These are phyloP conservation scores for Netelia inedita DNA, from an alignment of 2,888 invertebrate genomes.

Conservation along the genomic window DNA sequence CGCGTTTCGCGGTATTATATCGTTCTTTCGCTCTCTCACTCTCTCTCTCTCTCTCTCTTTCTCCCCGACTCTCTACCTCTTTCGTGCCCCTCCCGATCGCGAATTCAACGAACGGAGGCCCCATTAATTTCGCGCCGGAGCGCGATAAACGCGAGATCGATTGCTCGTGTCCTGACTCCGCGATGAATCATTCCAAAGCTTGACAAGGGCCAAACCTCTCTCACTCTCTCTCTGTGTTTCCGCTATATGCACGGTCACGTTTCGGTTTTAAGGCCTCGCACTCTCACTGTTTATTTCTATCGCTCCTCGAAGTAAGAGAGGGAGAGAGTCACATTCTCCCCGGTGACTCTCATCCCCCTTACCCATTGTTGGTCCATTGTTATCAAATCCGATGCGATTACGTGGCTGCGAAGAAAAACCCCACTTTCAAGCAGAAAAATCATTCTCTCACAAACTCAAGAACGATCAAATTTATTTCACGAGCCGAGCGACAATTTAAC, in stretches of 20 bases:
- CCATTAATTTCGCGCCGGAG: conserved; percentile 75
- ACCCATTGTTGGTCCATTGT: conserved; percentile 60
- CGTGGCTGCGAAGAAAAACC: conserved; percentile 54
- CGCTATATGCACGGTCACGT: conserved; percentile 77
- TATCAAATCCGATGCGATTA: conserved; percentile 55
- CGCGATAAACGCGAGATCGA: conserved; percentile 76
- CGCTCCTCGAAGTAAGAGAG: conserved; percentile 25
- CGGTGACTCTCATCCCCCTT: conserved; percentile 47
- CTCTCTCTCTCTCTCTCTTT: background rate
- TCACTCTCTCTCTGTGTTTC: conserved; percentile 37
- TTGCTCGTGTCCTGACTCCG: conserved; percentile 74
- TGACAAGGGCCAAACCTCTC: conserved; percentile 71
- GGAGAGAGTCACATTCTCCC: conserved; percentile 39
- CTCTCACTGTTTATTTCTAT: conserved; percentile 52
- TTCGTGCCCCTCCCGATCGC: conserved; percentile 52
- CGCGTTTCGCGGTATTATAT: background rate
- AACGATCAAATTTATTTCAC: conserved; percentile 17
- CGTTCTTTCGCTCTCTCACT: conserved; percentile 1
- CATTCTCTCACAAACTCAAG: conserved; percentile 11
- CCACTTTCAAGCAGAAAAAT: conserved; percentile 3
- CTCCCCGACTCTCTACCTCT: too few relatives aligned
- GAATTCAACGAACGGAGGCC: conserved; percentile 72
- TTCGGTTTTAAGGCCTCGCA: conserved; percentile 69
- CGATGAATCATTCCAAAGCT: conserved; percentile 78
- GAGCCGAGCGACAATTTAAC: too few relatives aligned